phyloP scores from a whole-genome alignment of 30 jellyfish, hydroid and myxozoan species.

The Hydractinia echinata region DNA sequence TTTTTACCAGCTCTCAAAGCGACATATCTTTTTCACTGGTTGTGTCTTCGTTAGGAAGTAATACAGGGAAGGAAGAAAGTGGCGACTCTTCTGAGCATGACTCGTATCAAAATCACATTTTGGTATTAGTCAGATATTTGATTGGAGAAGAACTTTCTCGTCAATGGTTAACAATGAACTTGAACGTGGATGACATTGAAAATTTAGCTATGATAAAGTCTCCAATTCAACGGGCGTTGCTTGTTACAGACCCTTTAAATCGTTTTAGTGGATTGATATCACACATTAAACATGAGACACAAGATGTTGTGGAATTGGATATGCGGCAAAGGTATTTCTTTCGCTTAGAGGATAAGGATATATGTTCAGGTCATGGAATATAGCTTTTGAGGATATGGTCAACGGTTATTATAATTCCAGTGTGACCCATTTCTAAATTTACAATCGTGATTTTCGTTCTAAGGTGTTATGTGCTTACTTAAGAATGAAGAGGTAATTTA shows the following conservation, averaged over 20 bases:
- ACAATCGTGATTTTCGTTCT: too few species aligned
- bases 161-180: conserved; percentile 44
- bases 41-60: conserved; percentile 25
- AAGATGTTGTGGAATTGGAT: conserved; percentile 41
- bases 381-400: too few species aligned
- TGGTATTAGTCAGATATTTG: conserved; percentile 22
- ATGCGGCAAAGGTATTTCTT: conserved; percentile 38
- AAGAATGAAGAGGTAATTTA: too few species aligned
- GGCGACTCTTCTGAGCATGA: not conserved
- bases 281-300: not conserved
- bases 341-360: too few species aligned
- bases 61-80: not conserved
- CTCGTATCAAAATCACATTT: conserved; percentile 28
- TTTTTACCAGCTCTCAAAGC: conserved; percentile 28
- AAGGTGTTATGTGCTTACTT: too few species aligned
- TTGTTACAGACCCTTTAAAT: conserved; percentile 54
- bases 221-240: conserved; percentile 44
- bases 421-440: too few species aligned
- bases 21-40: conserved; percentile 34
- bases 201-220: conserved; percentile 38
- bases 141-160: conserved; percentile 38
- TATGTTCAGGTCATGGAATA: not conserved
- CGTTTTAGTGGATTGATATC: conserved; percentile 27
- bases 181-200: conserved; percentile 47
- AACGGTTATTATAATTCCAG: too few species aligned